Base-by-base conservation (phyloP, 2,888 invertebrate genomes). In the Acronicta aceris region DNA sequence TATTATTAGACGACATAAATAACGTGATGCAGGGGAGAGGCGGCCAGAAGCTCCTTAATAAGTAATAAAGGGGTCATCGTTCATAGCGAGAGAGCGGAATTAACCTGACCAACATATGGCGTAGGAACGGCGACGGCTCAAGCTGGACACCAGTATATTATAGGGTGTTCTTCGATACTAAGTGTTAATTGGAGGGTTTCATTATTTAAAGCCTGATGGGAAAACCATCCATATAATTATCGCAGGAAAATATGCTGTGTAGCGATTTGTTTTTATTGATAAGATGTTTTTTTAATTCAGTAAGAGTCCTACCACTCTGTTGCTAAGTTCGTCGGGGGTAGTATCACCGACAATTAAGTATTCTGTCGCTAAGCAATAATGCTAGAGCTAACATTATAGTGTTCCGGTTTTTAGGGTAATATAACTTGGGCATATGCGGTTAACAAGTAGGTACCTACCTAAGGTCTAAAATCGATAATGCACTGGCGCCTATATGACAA, bases 1-100 rank as follows among this genome's bases (percentile, higher is more conserved):
- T 94, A 94, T 94, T 94, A 94, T 94, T 94, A 93, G 92, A 92
- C 86, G 85, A 93, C 93, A 94, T 94, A 94, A 94, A 94, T 94
- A 94, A 94, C 93, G 85, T 79, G 82, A 88, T 85, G 84, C 86
- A 81, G 88, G 91, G 90, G 89, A 81, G 81, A 80, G 81, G 77
- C 72, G 82, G 83, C 86, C 79, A 81, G 83, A 80, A 87, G 89
- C 92, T 93, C 87, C 91, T 94, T 94, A 94, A 94, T 94, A 94
- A 94, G 92, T 94, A 94, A 94, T 94, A 94, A 94, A 93, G 92
- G 94, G 93, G 93, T 93, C 93, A 94, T 93, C 91, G 89, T 90
- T 94, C 92, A 92, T 86, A 81, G 80, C 76, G 68, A 74, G 79
- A 79, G 79, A 82, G 76, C 77, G 86, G 91, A 91, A 93, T 93